These are phyloP conservation scores for Decapterus maruadsi DNA, from an alignment of 2,797 vertebrate genomes.

Conservation along the genomic window DNA sequence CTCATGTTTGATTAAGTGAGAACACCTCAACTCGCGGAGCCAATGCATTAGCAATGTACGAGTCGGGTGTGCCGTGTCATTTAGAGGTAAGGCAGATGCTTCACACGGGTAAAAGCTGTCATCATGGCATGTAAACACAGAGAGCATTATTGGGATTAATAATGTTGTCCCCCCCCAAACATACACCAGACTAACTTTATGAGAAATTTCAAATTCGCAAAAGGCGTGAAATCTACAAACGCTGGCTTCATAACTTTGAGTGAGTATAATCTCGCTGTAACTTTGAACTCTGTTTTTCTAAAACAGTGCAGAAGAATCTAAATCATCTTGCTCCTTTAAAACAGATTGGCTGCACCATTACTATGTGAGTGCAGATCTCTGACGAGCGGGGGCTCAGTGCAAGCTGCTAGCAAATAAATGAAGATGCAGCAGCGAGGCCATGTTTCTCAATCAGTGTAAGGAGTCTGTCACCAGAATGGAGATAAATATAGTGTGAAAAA, in stretches of 20 bases:
- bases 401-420: constrained; percentile 78
- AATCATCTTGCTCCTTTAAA: constrained; percentile 64
- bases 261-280: constrained; percentile 34
- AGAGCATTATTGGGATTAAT: constrained; percentile 62
- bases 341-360: constrained; percentile 51
- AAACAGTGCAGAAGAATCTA: constrained; percentile 52
- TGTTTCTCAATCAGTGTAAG: constrained; percentile 84
- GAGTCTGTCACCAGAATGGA: constrained; percentile 79
- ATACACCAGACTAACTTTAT: constrained; percentile 40
- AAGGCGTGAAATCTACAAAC: constrained; percentile 29
- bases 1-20: constrained; percentile 80
- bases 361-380: constrained; percentile 50
- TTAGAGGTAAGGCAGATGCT: constrained; percentile 46
- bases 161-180: constrained; percentile 40
- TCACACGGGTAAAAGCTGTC: constrained; percentile 44
- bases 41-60: constrained; percentile 46
- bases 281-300: constrained; percentile 25
- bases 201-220: constrained; percentile 34
- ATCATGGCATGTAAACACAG: constrained; percentile 41
- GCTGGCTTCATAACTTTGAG: constrained; percentile 38
- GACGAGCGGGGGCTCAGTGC: constrained; percentile 64
- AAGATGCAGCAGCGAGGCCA: constrained; percentile 72
- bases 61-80: constrained; percentile 39
- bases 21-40: constrained; percentile 56
- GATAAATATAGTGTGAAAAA: constrained; percentile 73